Conservation (phyloP, 2,797 vertebrate species). For the Simalia tracyae region DNA sequence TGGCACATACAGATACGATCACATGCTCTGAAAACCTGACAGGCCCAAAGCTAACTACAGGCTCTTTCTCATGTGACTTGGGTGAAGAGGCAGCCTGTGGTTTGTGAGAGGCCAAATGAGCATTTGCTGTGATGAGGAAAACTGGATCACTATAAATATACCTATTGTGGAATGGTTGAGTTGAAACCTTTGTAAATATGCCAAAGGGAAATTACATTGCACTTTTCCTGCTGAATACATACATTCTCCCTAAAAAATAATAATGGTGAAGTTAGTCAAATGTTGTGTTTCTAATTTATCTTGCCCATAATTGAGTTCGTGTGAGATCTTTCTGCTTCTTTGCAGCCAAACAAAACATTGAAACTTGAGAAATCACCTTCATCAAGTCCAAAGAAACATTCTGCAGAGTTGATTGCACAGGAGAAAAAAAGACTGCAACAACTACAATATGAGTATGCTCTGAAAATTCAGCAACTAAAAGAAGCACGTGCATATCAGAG, state of each 20-base stretch:
- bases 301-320: constrained; percentile 26
- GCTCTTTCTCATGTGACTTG: neutral
- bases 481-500: constrained; percentile 85
- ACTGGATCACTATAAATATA: neutral
- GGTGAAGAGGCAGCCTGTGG: neutral
- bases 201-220: neutral
- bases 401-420: constrained; percentile 87
- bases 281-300: constrained; percentile 8
- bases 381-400: constrained; percentile 81
- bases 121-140: neutral
- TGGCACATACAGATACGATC: neutral
- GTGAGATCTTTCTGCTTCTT: constrained; percentile 42
- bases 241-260: constrained; percentile 16
- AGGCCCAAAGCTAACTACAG: neutral
- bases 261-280: constrained; percentile 27
- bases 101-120: neutral
- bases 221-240: constrained; percentile 26
- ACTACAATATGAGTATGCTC: constrained; percentile 91
- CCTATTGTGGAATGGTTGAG: neutral
- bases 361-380: constrained; percentile 75
- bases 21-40: neutral
- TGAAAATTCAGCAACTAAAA: constrained; percentile 95
- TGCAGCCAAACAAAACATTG: constrained; percentile 82
- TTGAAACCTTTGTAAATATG: neutral
- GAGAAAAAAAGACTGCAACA: constrained; percentile 91